Conservation (phyloP, 2,888 invertebrate genomes). For the Sesia apiformis region DNA sequence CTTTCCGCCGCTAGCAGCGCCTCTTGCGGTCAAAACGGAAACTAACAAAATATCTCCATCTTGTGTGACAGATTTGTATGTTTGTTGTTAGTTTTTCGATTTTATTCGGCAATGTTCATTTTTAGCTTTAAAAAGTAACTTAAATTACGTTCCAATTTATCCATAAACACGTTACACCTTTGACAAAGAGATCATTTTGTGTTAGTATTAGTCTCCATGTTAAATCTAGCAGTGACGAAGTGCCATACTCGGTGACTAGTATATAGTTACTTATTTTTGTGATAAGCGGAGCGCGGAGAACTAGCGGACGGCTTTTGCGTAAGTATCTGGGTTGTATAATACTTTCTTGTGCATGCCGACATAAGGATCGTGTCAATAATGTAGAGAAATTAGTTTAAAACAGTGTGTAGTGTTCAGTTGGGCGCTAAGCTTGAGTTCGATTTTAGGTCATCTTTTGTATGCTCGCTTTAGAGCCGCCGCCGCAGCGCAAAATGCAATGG, state of each 20-base stretch:
- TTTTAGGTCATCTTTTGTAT: slow-evolving; percentile 74
- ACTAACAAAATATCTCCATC: slow-evolving; percentile 78
- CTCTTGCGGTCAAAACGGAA: slow-evolving; percentile 55
- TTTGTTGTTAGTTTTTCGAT: slow-evolving; percentile 70
- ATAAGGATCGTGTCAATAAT: slow-evolving; percentile 47
- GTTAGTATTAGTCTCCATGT: not conserved
- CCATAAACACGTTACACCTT: not conserved
- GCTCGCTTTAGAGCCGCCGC: slow-evolving; percentile 57
- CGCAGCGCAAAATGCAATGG: slow-evolving; percentile 66
- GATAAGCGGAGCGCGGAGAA: slow-evolving; percentile 72
- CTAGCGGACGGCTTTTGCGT: slow-evolving; percentile 62
- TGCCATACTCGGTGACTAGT: slow-evolving; percentile 65
- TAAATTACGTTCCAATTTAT: not conserved
- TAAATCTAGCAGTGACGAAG: slow-evolving; percentile 65
- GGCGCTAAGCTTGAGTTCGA: slow-evolving; percentile 57
- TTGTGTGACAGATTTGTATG: slow-evolving; percentile 78
- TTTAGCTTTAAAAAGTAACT: slow-evolving; percentile 37
- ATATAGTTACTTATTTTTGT: slow-evolving; percentile 75
- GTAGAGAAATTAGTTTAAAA: slow-evolving; percentile 54
- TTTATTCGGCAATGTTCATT: slow-evolving; percentile 47
- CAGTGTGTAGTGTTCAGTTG: slow-evolving; percentile 32
- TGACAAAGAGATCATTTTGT: not conserved
- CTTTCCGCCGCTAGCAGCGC: slow-evolving; percentile 54
- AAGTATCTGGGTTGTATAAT: slow-evolving; percentile 50
- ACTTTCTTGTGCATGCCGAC: slow-evolving; percentile 32